Evolutionary conservation across 2,888 invertebrate genomes (phyloP).

Genomic region (Coelogynopora nodosa): DNA sequence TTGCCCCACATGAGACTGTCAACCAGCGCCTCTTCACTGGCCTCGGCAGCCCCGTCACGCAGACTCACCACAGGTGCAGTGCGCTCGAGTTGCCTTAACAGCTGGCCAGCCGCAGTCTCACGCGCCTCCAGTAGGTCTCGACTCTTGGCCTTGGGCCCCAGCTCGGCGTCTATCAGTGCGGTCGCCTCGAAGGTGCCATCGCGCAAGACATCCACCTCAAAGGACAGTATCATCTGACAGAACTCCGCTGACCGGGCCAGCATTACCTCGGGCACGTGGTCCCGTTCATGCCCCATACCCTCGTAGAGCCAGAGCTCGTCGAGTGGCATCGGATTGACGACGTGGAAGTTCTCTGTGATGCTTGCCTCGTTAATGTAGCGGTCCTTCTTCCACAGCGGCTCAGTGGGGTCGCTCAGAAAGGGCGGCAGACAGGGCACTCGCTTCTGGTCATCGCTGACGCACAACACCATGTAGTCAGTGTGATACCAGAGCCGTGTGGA

Average conservation of each 20-base stretch:
- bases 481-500: constrained; percentile 43
- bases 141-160: background rate
- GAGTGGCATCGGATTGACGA: constrained; percentile 40
- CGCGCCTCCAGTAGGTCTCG: constrained; percentile 6
- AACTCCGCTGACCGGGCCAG: constrained; percentile 42
- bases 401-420: constrained; percentile 43
- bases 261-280: background rate
- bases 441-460: constrained; percentile 36
- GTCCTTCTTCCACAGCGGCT: constrained; percentile 44
- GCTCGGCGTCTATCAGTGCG: constrained; percentile 1
- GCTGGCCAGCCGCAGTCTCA: background rate
- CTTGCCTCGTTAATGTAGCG: constrained; percentile 36
- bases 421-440: constrained; percentile 39
- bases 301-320: constrained; percentile 43
- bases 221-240: constrained; percentile 42
- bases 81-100: background rate
- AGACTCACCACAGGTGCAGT: background rate
- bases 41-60: background rate
- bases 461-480: constrained; percentile 42
- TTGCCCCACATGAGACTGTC: constrained; percentile 39
- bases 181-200: constrained; percentile 27
- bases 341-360: constrained; percentile 40
- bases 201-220: constrained; percentile 40
- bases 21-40: constrained; percentile 22
- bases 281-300: background rate